Base-by-base conservation (phyloP, 2,797 vertebrate species). In the Syngnathus acus region DNA sequence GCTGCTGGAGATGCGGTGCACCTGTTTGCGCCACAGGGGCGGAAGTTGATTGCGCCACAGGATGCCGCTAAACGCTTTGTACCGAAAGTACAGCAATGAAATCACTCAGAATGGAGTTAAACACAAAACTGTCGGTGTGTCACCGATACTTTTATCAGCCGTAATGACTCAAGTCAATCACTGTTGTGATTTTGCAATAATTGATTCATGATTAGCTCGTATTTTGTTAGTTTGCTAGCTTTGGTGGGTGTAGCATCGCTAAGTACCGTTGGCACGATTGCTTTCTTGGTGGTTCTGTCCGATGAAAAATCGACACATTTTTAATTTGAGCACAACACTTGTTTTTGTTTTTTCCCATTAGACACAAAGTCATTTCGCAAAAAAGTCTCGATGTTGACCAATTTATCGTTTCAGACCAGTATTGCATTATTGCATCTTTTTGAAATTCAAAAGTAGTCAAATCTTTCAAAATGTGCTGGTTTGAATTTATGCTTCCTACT, bases 151-250 rank as follows among this genome's bases (percentile, higher is more conserved):
- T 17, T 58, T 11, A 58, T 13, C 13, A 9, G 13, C 38, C 2
- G 32, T 38, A 3, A 7, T 58, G 16, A 38, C 55, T 37, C 7
- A 19, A 58, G 54, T 4, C 23, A 55, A 55, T 55, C 23, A 14
- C 26, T 58, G 50, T 53, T 37, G 26, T 37, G 32, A 16, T 58
- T 58, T 58, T 58, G 55, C 55, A 37, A 58, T 58, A 58, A 58
- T 21, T 58, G 55, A 19, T 21, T 58, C 13, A 21, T 55, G 53
- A 7, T 58, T 58, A 16, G 2, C 32, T 32, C 3, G 32, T 32
- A n/a, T 50, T 19, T 50, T 5, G 19, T 50, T 50, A n/a, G 48
- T 19, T n/a, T 50, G 48, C 48, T 50, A n/a, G 17, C 2, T 50
- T 9, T 1, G 17, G 48, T n/a, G 17, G 17, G 17, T 50, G 17